Base-by-base conservation (phyloP, 2,113 vertebrate genomes). In the Dasyurus viverrinus region DNA sequence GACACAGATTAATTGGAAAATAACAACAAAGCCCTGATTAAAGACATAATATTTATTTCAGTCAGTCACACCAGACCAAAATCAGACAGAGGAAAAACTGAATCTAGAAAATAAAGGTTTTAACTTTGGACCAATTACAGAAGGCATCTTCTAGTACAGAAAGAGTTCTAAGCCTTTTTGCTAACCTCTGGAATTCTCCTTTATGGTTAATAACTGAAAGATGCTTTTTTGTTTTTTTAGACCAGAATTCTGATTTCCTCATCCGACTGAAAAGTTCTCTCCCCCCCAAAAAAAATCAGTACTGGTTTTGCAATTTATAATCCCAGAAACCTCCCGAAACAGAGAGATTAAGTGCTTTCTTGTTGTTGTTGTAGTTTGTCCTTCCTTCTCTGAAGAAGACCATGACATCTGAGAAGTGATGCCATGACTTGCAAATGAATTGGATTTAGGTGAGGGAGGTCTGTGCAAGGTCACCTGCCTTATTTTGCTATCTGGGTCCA, bases 1-100 rank as follows among this genome's bases (percentile, higher is more conserved):
- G 97, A 97, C 97, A 97, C 94, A 97, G 98, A 98, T 98, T 97
- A 96, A 97, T 97, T 95, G 91, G 96, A 97, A 98, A 98, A 97
- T 97, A 97, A 93, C 94, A 96, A 96, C 76, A 89, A 97, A 98
- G 97, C 98, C 95, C 97, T 94, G 97, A 98, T 95, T 95, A 98
- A 98, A 97, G 97, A 95, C 91, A 54, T 57, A 93, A 97, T 95
- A 98, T 96, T 97, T 96, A 94, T 97, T 98, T 97, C 94, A 96
- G 57, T 98, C 96, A 68, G 93, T 98, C 94, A 92, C n/a, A 96
- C 90, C 68, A 91, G 90, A 97, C 54, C 90, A 84, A 89, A 92
- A 91, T 52, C 53, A 50, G 91, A 94, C 50, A 92, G 22, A 27
- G 92, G 95, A 95, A 60, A 92, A 96, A 95, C 27, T 95, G 93